Evolutionary conservation across 2,797 vertebrate genomes (phyloP).

Genomic region (Muscicapa striata): DNA sequence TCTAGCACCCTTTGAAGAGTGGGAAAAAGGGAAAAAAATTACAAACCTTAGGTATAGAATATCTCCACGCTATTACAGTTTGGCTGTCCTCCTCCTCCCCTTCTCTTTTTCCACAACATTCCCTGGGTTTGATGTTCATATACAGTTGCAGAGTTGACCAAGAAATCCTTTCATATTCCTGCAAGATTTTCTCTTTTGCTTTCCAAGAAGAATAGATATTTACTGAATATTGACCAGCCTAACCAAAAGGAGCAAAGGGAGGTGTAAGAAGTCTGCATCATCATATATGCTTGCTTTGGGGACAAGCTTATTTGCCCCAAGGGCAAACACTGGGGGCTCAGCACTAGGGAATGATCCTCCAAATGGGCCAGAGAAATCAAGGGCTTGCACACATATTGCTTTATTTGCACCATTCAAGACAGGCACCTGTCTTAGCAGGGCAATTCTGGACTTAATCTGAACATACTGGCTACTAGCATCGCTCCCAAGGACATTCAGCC

Average conservation of each 20-base stretch:
- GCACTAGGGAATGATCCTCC: neutral
- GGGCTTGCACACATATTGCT: neutral
- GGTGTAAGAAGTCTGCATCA: neutral
- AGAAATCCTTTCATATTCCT: neutral
- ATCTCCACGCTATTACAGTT: neutral
- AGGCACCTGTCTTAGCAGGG: neutral
- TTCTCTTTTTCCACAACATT: neutral
- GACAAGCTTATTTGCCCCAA: neutral
- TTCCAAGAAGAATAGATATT: neutral
- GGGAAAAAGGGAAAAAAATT: neutral
- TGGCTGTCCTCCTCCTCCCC: neutral
- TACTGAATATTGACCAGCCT: neutral
- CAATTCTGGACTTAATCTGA: neutral
- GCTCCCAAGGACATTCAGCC: neutral
- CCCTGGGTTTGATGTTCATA: neutral
- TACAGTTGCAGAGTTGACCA: neutral
- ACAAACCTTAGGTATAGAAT: neutral
- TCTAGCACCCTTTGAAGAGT: neutral
- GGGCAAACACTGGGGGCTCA: neutral
- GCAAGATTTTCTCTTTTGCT: neutral
- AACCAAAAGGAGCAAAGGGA: neutral
- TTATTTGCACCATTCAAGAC: neutral
- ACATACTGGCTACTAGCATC: rapidly evolving
- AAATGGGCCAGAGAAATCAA: neutral
- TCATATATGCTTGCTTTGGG: neutral